Evolutionary conservation across 92 coral and sea anemone genomes (phyloP), one percentile per base, ranked within the genome.

Genomic region (Palythoa grandiflora): DNA sequence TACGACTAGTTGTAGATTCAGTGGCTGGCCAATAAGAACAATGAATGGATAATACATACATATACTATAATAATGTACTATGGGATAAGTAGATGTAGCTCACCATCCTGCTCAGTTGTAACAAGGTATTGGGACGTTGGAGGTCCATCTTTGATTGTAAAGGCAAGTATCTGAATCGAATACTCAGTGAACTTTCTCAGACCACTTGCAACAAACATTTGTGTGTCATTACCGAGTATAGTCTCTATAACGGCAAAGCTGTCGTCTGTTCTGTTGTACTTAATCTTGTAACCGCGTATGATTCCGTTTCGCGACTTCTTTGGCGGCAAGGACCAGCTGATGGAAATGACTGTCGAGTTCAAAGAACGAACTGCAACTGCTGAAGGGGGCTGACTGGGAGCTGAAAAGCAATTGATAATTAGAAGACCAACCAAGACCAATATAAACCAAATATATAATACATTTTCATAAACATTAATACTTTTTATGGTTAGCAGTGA

Each of bases 321-420:
- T 60, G 84, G 73, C 15, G 84, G 73, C 9, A 80, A 44, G n/a
- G 37, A 15, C 84, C 84, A 80, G 39, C 73, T 17, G n/a, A 80
- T 68, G 13, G 84, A 80, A 17, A 80, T 60, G 37, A 73, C 28
- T 15, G 84, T 80, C 2, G 84, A 80, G 84, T 61, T 80, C 37
- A 80, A 36, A 38, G 73, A 38, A 1, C 21, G 48, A n/a, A 60
- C 84, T 10, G 61, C 59, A 17, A 80, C 54, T 9, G 57, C 84
- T 63, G 84, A 80, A 12, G 84, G 84, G 12, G 84, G 84, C 36
- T 15, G 73, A 21, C 73, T 80, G 14, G 84, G 84, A 19, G 72
- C 84, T 80, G 44, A 28, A 52, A 77, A 1, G 60, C 19, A 20
- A 70, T 20, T 47, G 28, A 6, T 36, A 68, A 35, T 35, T 5